Percentiles rank a stretch among this genome's conserved stretches.
phyloP scores from a whole-genome alignment of 2,888 invertebrate genomes.

The Sceliomorpha sp. region DNA sequence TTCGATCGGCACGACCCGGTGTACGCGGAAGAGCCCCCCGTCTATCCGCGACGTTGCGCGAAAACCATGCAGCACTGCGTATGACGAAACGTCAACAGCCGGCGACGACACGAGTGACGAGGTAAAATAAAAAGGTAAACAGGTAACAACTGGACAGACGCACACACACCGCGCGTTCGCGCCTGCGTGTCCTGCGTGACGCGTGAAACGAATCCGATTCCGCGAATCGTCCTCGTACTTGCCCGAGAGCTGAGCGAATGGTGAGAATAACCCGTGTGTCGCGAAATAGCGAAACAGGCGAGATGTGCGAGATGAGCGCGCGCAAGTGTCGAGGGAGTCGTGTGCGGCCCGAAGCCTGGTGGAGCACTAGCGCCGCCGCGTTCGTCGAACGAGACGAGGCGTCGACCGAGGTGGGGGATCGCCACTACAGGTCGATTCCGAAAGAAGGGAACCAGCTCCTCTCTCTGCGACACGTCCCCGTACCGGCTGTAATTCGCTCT shows the following conservation, averaged over 20 bases:
- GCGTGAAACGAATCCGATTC: conserved; percentile 6
- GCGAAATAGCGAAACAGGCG: conserved; percentile 16
- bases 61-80: conserved; percentile 25
- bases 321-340: conserved; percentile 21
- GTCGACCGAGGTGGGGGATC: conserved; percentile 31
- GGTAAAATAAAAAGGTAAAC: conserved; percentile 31
- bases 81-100: conserved; percentile 26
- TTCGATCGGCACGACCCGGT: background rate
- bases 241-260: conserved; percentile 47
- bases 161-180: too few relatives aligned
- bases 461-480: too few relatives aligned
- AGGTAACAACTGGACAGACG: conserved; percentile 26
- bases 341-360: background rate
- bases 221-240: conserved; percentile 20
- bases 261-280: conserved; percentile 18
- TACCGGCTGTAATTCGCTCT: too few relatives aligned
- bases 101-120: conserved; percentile 26
- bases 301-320: conserved; percentile 12
- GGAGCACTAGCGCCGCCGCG: conserved; percentile 5
- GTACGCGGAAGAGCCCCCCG: conserved; percentile 4
- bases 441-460: conserved; percentile 11
- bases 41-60: background rate
- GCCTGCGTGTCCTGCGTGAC: conserved; percentile 22
- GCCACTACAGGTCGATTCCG: conserved; percentile 30
- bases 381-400: conserved; percentile 19